Percentiles rank a stretch among this genome's conserved stretches.
Evolutionary conservation across 2,797 vertebrate species (phyloP).

Genomic region (Pantherophis vulpinus): DNA sequence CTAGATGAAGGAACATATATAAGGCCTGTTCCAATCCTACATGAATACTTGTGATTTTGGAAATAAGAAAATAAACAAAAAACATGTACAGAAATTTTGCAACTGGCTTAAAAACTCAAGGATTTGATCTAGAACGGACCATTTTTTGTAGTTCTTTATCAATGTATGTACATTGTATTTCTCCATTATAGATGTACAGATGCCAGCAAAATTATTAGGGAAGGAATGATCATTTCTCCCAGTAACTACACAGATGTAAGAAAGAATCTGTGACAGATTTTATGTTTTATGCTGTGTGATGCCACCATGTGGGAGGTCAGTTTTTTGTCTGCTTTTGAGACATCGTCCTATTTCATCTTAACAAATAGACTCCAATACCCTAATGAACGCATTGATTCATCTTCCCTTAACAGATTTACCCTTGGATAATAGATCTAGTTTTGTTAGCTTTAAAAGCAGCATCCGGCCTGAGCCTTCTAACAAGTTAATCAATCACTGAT

Average conservation of each 20-base stretch:
- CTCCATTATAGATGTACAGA: neutral
- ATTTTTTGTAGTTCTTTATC: neutral
- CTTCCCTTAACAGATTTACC: conserved; percentile 36
- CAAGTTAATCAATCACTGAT: conserved; percentile 5
- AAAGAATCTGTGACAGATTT: conserved; percentile 4
- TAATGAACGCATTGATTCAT: conserved; percentile 36
- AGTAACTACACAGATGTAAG: neutral
- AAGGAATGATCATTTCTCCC: neutral
- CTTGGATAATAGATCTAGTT: conserved; percentile 31
- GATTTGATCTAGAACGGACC: neutral
- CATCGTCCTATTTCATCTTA: conserved; percentile 24
- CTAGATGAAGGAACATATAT: neutral
- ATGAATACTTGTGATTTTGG: neutral
- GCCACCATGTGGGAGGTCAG: conserved; percentile 20
- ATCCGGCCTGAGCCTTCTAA: conserved; percentile 16
- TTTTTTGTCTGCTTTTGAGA: conserved; percentile 25
- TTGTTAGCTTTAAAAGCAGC: conserved; percentile 31
- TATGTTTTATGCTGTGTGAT: conserved; percentile 24
- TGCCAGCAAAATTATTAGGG: neutral
- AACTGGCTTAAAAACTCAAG: neutral
- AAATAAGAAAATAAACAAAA: neutral
- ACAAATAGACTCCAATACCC: conserved; percentile 34
- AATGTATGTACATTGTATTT: neutral
- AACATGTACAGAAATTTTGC: neutral
- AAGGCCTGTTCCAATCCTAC: neutral